These are phyloP conservation scores for Rhinichthys klamathensis DNA, from an alignment of 2,113 vertebrate genomes.

Conservation along the genomic window DNA sequence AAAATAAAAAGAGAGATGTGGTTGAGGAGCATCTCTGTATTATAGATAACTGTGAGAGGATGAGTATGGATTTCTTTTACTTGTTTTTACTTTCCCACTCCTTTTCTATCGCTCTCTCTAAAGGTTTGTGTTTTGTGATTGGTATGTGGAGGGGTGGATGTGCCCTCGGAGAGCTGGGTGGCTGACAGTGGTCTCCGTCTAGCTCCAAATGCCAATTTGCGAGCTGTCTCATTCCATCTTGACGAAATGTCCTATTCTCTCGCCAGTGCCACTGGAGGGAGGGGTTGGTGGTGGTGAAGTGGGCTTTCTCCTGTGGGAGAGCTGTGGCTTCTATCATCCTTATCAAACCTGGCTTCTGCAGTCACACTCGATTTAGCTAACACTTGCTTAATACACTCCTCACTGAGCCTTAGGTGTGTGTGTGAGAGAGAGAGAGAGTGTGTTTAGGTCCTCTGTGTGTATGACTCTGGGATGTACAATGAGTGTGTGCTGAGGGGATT, in stretches of 20 bases:
- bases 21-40: constrained; percentile 32
- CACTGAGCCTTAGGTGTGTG: constrained; percentile 10
- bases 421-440: not conserved
- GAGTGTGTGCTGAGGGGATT: constrained; percentile 22
- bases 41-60: constrained; percentile 40
- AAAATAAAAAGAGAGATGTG: constrained; percentile 40
- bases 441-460: constrained; percentile 20
- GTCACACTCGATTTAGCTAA: constrained; percentile 55
- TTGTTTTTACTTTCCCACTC: constrained; percentile 19
- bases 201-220: constrained; percentile 58
- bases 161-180: not conserved
- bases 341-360: constrained; percentile 55
- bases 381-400: constrained; percentile 37
- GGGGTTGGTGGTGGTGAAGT: constrained; percentile 24
- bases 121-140: constrained; percentile 27
- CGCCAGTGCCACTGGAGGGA: constrained; percentile 2
- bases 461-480: not conserved
- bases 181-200: constrained; percentile 47
- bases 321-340: constrained; percentile 26
- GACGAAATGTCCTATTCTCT: constrained; percentile 53
- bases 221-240: constrained; percentile 62
- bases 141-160: constrained; percentile 36
- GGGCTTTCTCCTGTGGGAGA: constrained; percentile 32
- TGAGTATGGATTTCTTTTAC: constrained; percentile 1
- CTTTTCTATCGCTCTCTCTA: not conserved